phyloP scores from a whole-genome alignment of 2,888 invertebrate genomes.

The Leucophenga montana region DNA sequence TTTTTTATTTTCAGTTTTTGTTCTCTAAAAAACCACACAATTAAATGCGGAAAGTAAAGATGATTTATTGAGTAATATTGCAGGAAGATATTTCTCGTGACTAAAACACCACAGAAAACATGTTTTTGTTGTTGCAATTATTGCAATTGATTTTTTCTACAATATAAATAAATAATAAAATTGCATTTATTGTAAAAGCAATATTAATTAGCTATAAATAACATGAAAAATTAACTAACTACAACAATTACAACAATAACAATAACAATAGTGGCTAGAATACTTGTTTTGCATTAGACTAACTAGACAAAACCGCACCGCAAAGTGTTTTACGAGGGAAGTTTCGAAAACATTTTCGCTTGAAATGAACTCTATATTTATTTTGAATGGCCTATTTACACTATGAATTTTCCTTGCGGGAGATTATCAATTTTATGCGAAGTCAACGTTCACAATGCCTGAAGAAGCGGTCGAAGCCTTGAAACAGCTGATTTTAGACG shows the following conservation, averaged over 20 bases:
- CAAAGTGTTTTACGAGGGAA: too few relatives aligned
- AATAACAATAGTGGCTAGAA: slow-evolving; percentile 40
- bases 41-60: slow-evolving; percentile 44
- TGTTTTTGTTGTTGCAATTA: slow-evolving; percentile 23
- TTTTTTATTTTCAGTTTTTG: not conserved
- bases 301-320: too few relatives aligned
- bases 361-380: too few relatives aligned
- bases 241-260: slow-evolving; percentile 32
- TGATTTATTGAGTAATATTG: slow-evolving; percentile 63
- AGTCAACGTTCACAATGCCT: too few relatives aligned
- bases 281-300: too few relatives aligned
- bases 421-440: too few relatives aligned
- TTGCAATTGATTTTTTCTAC: slow-evolving; percentile 48
- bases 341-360: too few relatives aligned
- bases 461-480: too few relatives aligned
- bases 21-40: not conserved
- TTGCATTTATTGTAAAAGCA: slow-evolving; percentile 59
- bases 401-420: too few relatives aligned
- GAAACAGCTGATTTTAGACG: too few relatives aligned
- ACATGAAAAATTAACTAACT: slow-evolving; percentile 53
- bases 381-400: too few relatives aligned
- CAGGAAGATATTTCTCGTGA: slow-evolving; percentile 63
- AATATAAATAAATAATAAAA: slow-evolving; percentile 62
- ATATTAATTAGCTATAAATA: slow-evolving; percentile 65
- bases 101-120: slow-evolving; percentile 35